A percentile compares a stretch with the other conserved stretches of the same genome.
These are phyloP conservation scores for Craterocephalus amniculus DNA, from an alignment of 2,797 vertebrate genomes.

Conservation along the genomic window DNA sequence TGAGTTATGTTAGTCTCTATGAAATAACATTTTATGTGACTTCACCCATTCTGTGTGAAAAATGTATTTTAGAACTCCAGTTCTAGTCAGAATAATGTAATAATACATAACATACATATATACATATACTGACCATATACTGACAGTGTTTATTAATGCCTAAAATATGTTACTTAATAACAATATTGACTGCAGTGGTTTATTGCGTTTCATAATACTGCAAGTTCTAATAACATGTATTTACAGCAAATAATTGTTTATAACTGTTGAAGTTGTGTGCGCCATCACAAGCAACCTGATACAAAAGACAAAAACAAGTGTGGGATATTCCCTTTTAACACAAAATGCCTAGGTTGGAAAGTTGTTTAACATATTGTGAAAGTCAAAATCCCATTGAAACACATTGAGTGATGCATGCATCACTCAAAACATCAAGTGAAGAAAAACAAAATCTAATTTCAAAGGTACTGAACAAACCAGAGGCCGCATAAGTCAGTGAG, in stretches of 20 bases:
- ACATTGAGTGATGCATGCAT: neutral
- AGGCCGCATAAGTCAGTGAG: neutral
- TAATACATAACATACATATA: too few species aligned
- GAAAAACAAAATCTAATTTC: neutral
- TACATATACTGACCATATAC: too few species aligned
- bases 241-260: neutral
- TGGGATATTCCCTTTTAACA: neutral
- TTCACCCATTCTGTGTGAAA: too few species aligned
- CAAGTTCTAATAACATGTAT: neutral
- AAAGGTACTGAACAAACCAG: slow-evolving; percentile 1
- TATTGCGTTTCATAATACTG: neutral
- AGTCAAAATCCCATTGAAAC: neutral
- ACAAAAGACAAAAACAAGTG: neutral
- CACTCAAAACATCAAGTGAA: neutral
- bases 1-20: too few species aligned
- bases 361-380: neutral
- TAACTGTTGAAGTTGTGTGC: neutral
- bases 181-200: neutral
- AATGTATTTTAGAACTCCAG: too few species aligned
- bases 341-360: neutral
- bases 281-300: neutral
- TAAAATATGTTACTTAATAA: neutral
- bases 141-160: neutral
- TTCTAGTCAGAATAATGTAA: too few species aligned
- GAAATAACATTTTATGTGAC: too few species aligned